Evolutionary conservation across 2,888 invertebrate species (phyloP), one percentile per base, ranked within the genome.

Genomic region (Apotomis turbidana): DNA sequence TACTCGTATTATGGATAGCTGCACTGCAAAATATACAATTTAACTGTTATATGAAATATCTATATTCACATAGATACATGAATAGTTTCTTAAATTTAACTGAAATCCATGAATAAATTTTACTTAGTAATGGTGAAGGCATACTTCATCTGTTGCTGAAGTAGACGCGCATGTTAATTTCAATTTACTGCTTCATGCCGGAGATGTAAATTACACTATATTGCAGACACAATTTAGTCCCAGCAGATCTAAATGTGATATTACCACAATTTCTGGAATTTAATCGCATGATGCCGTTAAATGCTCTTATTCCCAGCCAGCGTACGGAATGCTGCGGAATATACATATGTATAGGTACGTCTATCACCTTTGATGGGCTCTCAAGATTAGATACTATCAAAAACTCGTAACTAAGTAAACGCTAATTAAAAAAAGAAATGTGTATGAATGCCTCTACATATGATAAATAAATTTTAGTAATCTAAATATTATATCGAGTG

Each of bases 191-290:
- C 5, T 41, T 52, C 58, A 46, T 70, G 59, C 12, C 52, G 46
- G 64, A 66, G 64, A 66, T 58, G 63, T 46, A 64, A 64, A 70
- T 70, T 64, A 64, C 38, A 6, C 52, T n/a, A 49, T 49, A 49
- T 10, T 49, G 9, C 49, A 49, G 49, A 9, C 3, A 49, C 8
- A 49, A 49, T 62, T 57, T 51, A 51, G 59, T 36, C 36, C 13
- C 51, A 66, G 54, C 44, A 44, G 64, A 44, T n/a, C 58, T 54
- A 12, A 54, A 59, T 58, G 59, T 46, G 66, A 70, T 64, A 46
- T 60, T 38, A 59, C 59, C 46, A 60, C 64, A 64, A 68, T 70
- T 66, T 70, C 54, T 54, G 54, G 64, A 60, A 60, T 59, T 41
- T 54, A 52, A 62, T 66, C 46, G 59, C 38, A 5, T 13, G 44